Evolutionary conservation across 2,888 invertebrate species (phyloP).

Genomic region (Synanthedon myopaeformis): DNA sequence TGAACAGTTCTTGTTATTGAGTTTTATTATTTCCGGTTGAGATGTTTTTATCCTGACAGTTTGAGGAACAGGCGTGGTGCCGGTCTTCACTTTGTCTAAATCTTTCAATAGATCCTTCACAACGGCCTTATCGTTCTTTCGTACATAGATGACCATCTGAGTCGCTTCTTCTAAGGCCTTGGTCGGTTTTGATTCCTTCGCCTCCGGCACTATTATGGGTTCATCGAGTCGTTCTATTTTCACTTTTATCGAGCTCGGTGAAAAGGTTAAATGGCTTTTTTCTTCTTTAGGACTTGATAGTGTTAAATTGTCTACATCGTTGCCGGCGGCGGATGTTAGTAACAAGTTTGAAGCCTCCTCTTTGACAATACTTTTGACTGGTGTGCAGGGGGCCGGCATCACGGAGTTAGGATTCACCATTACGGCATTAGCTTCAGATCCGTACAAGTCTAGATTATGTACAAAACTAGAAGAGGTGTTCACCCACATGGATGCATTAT

Average conservation of each 20-base stretch:
- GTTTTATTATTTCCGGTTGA: slow-evolving; percentile 55
- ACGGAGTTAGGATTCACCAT: slow-evolving; percentile 94
- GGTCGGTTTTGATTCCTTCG: slow-evolving; percentile 29
- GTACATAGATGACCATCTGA: slow-evolving; percentile 60
- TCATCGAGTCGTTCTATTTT: slow-evolving; percentile 28
- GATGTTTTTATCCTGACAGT: slow-evolving; percentile 48
- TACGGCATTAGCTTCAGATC: slow-evolving; percentile 79
- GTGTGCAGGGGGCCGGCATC: slow-evolving; percentile 80
- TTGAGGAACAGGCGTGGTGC: slow-evolving; percentile 10
- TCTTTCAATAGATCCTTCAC: slow-evolving; percentile 76
- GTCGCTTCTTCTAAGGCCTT: slow-evolving; percentile 56
- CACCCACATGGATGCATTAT: slow-evolving; percentile 70
- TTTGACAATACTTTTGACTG: slow-evolving; percentile 54
- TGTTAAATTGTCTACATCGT: slow-evolving; percentile 44
- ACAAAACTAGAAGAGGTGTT: slow-evolving; percentile 74
- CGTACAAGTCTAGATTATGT: slow-evolving; percentile 76
- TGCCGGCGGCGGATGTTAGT: slow-evolving; percentile 50
- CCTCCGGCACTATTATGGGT: slow-evolving; percentile 8
- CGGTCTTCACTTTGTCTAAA: slow-evolving; percentile 50
- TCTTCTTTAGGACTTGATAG: slow-evolving; percentile 74
- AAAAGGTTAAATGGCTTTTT: slow-evolving; percentile 79
- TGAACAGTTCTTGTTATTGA: slow-evolving; percentile 58
- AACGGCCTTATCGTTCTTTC: slow-evolving; percentile 65
- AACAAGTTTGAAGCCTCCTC: slow-evolving; percentile 61
- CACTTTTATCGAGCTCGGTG: slow-evolving; percentile 77